Conservation (phyloP, 2,888 invertebrate genomes). For the Andrena fulva region DNA sequence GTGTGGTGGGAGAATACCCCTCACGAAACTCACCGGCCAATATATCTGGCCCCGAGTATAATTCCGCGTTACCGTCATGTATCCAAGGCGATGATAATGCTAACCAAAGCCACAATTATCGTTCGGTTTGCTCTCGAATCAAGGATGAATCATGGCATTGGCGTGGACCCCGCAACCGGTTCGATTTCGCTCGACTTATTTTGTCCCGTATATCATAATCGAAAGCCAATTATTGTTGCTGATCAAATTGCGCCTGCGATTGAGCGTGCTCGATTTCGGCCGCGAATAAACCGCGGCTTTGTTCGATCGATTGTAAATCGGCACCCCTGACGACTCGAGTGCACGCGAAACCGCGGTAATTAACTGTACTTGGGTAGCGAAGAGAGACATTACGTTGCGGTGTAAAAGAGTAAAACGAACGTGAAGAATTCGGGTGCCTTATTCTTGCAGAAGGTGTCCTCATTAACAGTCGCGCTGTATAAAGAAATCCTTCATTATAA, state of each 20-base stretch:
- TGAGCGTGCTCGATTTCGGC: constrained; percentile 31
- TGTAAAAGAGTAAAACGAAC: not conserved
- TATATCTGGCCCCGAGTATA: no score
- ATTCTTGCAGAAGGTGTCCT: no score
- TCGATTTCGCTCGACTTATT: constrained; percentile 67
- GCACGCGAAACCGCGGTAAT: constrained; percentile 30
- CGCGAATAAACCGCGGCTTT: constrained; percentile 30
- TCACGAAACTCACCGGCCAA: no score
- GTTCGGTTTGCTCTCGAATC: constrained; percentile 36
- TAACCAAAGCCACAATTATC: constrained; percentile 51
- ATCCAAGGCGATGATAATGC: constrained; percentile 43
- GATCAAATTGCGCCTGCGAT: constrained; percentile 68
- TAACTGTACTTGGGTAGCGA: constrained; percentile 32
- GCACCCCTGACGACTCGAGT: not conserved
- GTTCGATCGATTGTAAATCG: constrained; percentile 44
- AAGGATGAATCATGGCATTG: constrained; percentile 63
- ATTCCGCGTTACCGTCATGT: constrained; percentile 34
- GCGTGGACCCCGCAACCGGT: constrained; percentile 42
- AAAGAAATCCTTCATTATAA: no score
- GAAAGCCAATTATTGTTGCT: constrained; percentile 70
- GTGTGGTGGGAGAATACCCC: no score
- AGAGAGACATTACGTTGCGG: constrained; percentile 21
- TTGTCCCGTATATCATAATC: constrained; percentile 68
- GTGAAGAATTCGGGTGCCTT: no score
- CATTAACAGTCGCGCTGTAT: no score